Base-by-base conservation (phyloP, 2,888 invertebrate species). In the Macaria liturata region DNA sequence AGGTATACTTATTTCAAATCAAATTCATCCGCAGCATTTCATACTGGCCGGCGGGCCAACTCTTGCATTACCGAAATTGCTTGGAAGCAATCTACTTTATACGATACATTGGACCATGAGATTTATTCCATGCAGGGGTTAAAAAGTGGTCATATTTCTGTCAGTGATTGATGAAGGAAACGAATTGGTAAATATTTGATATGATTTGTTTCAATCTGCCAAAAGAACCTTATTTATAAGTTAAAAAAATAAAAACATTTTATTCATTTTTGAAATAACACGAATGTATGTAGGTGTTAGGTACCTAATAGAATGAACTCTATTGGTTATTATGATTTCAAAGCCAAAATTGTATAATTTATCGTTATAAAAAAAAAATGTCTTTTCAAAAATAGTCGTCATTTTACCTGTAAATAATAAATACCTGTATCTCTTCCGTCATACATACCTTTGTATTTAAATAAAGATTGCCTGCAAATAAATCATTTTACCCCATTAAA, bases 51-150 rank as follows among this genome's bases (percentile, higher is more conserved):
- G 86, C 78, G 75, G 76, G 85, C 82, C 84, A 86, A 87, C 78
- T 82, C 81, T 75, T 86, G 84, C 88, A 88, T 88, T 88, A 88
- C 86, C 72, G 80, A 86, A 86, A 88, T 88, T 88, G 88, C 84
- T 83, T 74, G 74, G 78, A 84, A 84, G 81, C 86, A 85, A 88
- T 88, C 81, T 84, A 78, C 81, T 88, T 86, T 85, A 86, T 84
- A 80, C 78, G 64, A 65, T 66, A 67, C 75, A 70, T 76, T 73
- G 72, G 76, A 75, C 73, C 70, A 65, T 62, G 68, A 75, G 76
- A 83, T 84, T 82, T 81, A 81, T 83, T 79, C 75, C 69, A 66
- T 71, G 68, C 65, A 70, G 70, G 76, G 76, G 67, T 74, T 75
- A 74, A 77, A 76, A 71, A 71, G 79, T 75, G 75, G 71, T 79